Evolutionary conservation across 1,140 invertebrate species (phyloP).

Genomic region (Euura saliciscinereae): DNA sequence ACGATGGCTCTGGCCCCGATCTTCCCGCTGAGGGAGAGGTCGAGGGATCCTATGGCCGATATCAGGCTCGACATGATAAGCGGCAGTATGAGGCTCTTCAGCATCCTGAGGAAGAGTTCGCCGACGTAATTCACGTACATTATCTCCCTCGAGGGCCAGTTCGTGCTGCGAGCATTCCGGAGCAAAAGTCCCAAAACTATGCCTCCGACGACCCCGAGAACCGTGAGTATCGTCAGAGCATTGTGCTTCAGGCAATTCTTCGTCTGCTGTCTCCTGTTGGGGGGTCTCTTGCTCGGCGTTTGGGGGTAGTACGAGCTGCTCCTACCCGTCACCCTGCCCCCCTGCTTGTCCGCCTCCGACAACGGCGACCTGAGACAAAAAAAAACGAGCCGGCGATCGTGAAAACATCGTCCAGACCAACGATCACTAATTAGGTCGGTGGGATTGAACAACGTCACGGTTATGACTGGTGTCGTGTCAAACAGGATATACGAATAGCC

Average conservation of each 20-base stretch:
- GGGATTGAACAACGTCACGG: too few relatives aligned
- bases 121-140: constrained; percentile 92
- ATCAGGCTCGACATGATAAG: constrained; percentile 77
- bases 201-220: constrained; percentile 82
- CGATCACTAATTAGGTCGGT: too few relatives aligned
- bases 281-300: constrained; percentile 46
- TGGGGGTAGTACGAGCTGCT: constrained; percentile 50
- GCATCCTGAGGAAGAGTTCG: constrained; percentile 78
- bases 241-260: constrained; percentile 71
- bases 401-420: too few relatives aligned
- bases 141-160: constrained; percentile 76
- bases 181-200: constrained; percentile 79
- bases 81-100: constrained; percentile 77
- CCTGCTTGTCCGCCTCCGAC: constrained; percentile 48
- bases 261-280: constrained; percentile 44
- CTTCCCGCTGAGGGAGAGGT: constrained; percentile 68
- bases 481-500: too few relatives aligned
- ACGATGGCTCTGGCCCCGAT: constrained; percentile 72
- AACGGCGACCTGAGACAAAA: constrained; percentile 46
- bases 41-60: constrained; percentile 74
- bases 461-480: too few relatives aligned
- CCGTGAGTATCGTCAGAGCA: constrained; percentile 84
- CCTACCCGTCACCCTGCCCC: constrained; percentile 38
- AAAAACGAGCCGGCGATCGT: too few relatives aligned
- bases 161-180: constrained; percentile 59